phyloP scores from a whole-genome alignment of 2,888 invertebrate species.

The Ellobium chinense region DNA sequence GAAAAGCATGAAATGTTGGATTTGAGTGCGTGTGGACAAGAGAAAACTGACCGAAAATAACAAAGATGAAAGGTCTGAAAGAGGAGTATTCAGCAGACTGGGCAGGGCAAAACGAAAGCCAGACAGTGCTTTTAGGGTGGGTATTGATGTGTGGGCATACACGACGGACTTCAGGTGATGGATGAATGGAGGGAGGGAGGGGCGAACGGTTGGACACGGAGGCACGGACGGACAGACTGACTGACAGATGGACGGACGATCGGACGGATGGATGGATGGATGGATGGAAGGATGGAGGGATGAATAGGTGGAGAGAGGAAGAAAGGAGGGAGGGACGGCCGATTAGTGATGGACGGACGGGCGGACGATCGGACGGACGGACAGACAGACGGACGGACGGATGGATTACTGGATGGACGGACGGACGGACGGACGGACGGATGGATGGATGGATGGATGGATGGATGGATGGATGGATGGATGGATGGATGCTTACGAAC shows the following conservation, averaged over 20 bases:
- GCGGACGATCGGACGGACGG: not conserved
- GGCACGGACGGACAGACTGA: too few relatives aligned
- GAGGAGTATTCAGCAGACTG: too few relatives aligned
- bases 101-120: too few relatives aligned
- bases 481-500: not conserved
- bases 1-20: too few relatives aligned
- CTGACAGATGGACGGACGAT: not conserved
- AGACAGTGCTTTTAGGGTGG: too few relatives aligned
- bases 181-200: not conserved
- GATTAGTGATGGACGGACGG: not conserved
- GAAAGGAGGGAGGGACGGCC: too few relatives aligned
- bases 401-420: too few relatives aligned
- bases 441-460: not conserved
- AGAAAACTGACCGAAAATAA: too few relatives aligned
- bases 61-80: too few relatives aligned
- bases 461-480: not conserved
- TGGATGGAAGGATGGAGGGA: not conserved
- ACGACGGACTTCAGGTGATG: not conserved
- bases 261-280: not conserved
- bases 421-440: not conserved
- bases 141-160: too few relatives aligned
- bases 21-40: too few relatives aligned
- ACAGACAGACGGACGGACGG: too few relatives aligned
- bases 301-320: not conserved
- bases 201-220: not conserved